Base-by-base conservation (phyloP, 2,888 invertebrate genomes). In the Archips crataeganus region DNA sequence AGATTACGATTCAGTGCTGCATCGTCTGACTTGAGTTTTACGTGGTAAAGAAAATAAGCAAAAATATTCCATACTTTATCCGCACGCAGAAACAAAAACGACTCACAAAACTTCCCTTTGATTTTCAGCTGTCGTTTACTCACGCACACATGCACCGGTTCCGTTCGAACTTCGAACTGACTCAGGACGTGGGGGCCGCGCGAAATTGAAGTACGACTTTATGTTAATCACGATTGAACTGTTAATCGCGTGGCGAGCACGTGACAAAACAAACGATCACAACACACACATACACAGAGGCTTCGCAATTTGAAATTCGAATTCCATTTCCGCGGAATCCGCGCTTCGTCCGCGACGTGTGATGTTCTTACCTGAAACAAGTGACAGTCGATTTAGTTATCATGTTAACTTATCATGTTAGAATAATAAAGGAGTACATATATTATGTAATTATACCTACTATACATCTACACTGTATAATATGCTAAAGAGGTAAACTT, bases 321-420 rank as follows among this genome's bases (percentile, higher is more conserved):
- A 86, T 85, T 83, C 84, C 82, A 87, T 86, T 74, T 74, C 74
- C 74, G 74, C 60, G 74, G 69, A 74, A 59, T 74, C 65, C 74
- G 51, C 74, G 65, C 74, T 61, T 69, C 70, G 70, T 65, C 64
- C 23, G 73, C 73, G 73, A 79, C 78, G 78, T 77, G 75, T 72
- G 77, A 78, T 76, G 80, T 83, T 80, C 92, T 92, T 92, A 93
- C 93, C 93, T 94, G 93, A 78, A 93, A 94, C 90, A 91, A 92
- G 85, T 85, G 79, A 87, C 82, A 84, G 83, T 76, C 59, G 51
- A 45, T 63, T 74, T 70, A 70, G 70, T 74, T 65, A 70, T 65
- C 60, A 49, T 49, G 49, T n/a, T 49, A 49, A n/a, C n/a, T 74
- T 65, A 70, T 65, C 60, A 49, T 49, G 49, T n/a, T 49, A 49